Conservation (phyloP, 2,797 vertebrate species). For the Falco berigora region DNA sequence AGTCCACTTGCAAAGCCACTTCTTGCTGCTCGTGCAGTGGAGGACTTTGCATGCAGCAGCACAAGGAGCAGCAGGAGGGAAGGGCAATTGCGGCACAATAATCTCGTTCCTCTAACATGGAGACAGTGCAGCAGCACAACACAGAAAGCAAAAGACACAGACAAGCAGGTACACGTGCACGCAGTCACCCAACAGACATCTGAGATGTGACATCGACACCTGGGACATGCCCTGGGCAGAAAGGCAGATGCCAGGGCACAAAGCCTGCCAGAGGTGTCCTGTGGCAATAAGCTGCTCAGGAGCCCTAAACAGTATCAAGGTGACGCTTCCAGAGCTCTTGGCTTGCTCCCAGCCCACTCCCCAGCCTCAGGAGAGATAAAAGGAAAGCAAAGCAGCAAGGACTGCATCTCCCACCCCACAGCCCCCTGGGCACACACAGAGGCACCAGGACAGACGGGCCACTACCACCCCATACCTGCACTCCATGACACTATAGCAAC, state of each 20-base stretch:
- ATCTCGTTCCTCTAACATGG: accelerated
- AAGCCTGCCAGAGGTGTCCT: not conserved
- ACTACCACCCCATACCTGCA: constrained; percentile 77
- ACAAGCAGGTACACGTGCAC: not conserved
- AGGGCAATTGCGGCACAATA: not conserved
- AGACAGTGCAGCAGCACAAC: not conserved
- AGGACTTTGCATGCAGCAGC: accelerated
- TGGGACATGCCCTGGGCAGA: not conserved
- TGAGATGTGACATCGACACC: not conserved
- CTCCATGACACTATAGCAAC: constrained; percentile 86
- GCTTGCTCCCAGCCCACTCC: not conserved
- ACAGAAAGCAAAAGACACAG: not conserved
- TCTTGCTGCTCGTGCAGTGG: not conserved
- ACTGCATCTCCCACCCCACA: not conserved
- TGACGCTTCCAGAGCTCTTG: not conserved
- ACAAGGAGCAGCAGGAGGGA: not conserved
- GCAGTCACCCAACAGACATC: not conserved
- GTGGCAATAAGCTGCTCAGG: accelerated
- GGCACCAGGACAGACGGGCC: not conserved
- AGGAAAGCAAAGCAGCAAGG: not conserved
- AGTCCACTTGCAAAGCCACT: not conserved
- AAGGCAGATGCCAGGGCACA: accelerated
- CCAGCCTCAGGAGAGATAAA: not conserved
- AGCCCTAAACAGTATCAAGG: not conserved
- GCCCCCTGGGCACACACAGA: not conserved